phyloP scores from a whole-genome alignment of 2,888 invertebrate species.

The Lampropteryx suffumata region DNA sequence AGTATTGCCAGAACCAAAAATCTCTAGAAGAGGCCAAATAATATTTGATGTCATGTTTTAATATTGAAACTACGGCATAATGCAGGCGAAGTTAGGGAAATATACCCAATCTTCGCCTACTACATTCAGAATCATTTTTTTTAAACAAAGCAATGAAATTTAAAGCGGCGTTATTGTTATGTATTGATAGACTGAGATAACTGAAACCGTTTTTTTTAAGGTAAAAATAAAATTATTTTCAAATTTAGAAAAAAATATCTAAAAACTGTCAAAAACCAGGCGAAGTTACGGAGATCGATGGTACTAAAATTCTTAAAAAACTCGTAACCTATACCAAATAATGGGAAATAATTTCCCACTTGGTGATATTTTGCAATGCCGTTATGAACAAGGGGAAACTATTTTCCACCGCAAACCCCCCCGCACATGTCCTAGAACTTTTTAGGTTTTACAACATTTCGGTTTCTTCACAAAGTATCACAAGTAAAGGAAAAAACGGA shows the following conservation, averaged over 20 bases:
- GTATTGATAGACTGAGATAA: neutral
- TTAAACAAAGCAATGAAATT: no score
- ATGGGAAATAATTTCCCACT: conserved; percentile 30
- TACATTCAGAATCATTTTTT: no score
- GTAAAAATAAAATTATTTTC: neutral
- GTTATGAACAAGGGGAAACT: conserved; percentile 26
- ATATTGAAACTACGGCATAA: neutral
- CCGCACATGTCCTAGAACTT: no score
- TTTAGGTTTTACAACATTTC: no score
- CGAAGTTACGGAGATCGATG: neutral
- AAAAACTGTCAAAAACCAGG: neutral
- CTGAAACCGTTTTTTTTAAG: neutral
- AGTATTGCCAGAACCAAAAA: no score
- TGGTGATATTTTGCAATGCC: conserved; percentile 14
- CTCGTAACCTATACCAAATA: conserved; percentile 10
- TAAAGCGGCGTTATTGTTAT: no score
- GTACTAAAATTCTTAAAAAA: conserved; percentile 14
- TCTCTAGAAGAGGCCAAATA: no score
- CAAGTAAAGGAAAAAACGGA: no score
- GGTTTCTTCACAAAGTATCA: no score
- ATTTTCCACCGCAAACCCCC: conserved; percentile 26
- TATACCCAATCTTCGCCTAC: neutral
- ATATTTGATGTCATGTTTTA: no score
- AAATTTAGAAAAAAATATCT: neutral
- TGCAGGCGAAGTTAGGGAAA: neutral